Conservation (phyloP, 2,888 invertebrate genomes). For the Phalangium opilio region DNA sequence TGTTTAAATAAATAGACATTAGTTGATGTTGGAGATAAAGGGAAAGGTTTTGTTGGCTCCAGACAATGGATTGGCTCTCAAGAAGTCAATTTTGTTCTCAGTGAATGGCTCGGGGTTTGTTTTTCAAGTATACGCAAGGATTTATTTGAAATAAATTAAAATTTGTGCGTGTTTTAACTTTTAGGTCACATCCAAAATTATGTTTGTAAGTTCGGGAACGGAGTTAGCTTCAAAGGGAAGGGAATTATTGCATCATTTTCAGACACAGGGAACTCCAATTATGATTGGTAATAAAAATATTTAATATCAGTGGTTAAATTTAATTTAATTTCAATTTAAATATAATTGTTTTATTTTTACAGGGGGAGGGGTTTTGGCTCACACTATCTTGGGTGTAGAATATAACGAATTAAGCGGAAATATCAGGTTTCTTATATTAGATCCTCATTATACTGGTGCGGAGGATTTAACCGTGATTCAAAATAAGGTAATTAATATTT, state of each 20-base stretch:
- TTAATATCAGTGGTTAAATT: neutral
- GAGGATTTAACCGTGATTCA: slow-evolving; percentile 52
- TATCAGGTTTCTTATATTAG: slow-evolving; percentile 81
- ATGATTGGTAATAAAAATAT: slow-evolving; percentile 71
- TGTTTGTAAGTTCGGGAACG: slow-evolving; percentile 67
- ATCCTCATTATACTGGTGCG: slow-evolving; percentile 90
- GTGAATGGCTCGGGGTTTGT: slow-evolving; percentile 46
- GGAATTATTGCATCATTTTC: slow-evolving; percentile 77
- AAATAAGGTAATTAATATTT: slow-evolving; percentile 28
- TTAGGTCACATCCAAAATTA: slow-evolving; percentile 50
- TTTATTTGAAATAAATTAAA: neutral
- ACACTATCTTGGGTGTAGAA: slow-evolving; percentile 91
- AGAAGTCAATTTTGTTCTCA: slow-evolving; percentile 55
- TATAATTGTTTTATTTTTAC: neutral
- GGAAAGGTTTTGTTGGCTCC: slow-evolving; percentile 67
- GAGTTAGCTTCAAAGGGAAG: slow-evolving; percentile 63
- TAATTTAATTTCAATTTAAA: neutral
- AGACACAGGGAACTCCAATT: slow-evolving; percentile 80
- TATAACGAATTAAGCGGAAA: slow-evolving; percentile 63
- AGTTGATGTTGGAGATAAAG: slow-evolving; percentile 87
- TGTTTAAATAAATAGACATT: slow-evolving; percentile 62
- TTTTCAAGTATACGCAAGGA: neutral
- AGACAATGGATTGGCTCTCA: slow-evolving; percentile 96
- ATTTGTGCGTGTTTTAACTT: slow-evolving; percentile 1
- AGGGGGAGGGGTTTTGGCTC: slow-evolving; percentile 94